A percentile compares a stretch with the other conserved stretches of the same genome.
Conservation (phyloP, 2,797 vertebrate genomes). For the Neosilurus hyrtlii region DNA sequence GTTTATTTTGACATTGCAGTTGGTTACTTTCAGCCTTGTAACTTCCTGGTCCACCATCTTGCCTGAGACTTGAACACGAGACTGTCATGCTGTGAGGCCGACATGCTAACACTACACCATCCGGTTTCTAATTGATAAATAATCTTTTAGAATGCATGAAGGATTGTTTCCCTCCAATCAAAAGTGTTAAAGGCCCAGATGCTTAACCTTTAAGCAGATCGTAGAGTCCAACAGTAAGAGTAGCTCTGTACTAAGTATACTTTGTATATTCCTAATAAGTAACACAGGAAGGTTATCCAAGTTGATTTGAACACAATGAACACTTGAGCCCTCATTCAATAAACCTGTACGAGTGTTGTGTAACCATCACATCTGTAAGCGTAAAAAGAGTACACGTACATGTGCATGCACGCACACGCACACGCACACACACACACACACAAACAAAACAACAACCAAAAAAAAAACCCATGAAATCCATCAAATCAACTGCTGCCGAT, state of each 20-base stretch:
- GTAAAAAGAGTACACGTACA: background rate
- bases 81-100: no score
- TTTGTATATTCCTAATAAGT: background rate
- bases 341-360: background rate
- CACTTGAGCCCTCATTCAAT: background rate
- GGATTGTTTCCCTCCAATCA: slow-evolving; percentile 33
- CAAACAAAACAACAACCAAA: no score
- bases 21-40: no score
- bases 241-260: background rate
- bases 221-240: background rate
- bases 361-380: background rate
- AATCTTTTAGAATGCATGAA: slow-evolving; percentile 42
- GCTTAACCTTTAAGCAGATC: background rate
- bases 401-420: no score
- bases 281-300: background rate
- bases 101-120: no score
- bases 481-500: background rate
- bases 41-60: no score
- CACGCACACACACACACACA: no score
- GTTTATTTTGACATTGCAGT: no score
- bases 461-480: background rate
- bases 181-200: slow-evolving; percentile 37
- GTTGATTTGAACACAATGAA: background rate
- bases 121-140: background rate
- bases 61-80: no score